These are phyloP conservation scores for Macaria liturata DNA, from an alignment of 2,888 invertebrate species.

Conservation along the genomic window DNA sequence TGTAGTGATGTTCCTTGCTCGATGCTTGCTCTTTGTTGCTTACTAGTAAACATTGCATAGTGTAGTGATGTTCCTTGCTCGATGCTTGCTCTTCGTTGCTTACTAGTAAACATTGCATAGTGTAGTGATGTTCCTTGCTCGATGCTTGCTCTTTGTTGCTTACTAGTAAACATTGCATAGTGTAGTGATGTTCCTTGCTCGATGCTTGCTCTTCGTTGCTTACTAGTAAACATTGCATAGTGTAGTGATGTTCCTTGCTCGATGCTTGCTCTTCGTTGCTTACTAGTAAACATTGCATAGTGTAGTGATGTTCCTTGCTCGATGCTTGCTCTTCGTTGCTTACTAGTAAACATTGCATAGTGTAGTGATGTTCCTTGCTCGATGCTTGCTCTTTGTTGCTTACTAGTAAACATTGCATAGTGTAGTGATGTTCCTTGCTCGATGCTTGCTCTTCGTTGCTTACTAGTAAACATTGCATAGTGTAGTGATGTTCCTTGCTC, in stretches of 20 bases:
- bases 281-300: conserved; percentile 37
- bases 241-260: conserved; percentile 40
- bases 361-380: conserved; percentile 40
- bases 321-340: not conserved
- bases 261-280: not conserved
- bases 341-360: conserved; percentile 37
- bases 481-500: conserved; percentile 40
- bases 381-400: not conserved
- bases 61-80: conserved; percentile 40
- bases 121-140: conserved; percentile 40
- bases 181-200: conserved; percentile 40
- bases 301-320: conserved; percentile 40
- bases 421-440: conserved; percentile 40
- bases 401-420: conserved; percentile 37
- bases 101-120: conserved; percentile 37
- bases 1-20: conserved; percentile 40
- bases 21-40: not conserved
- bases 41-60: conserved; percentile 37
- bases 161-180: conserved; percentile 37
- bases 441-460: not conserved
- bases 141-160: not conserved
- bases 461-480: conserved; percentile 37
- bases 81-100: not conserved
- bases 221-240: conserved; percentile 37
- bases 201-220: not conserved